Conservation (phyloP, 1,140 invertebrate species). For the Monomorium pharaonis region DNA sequence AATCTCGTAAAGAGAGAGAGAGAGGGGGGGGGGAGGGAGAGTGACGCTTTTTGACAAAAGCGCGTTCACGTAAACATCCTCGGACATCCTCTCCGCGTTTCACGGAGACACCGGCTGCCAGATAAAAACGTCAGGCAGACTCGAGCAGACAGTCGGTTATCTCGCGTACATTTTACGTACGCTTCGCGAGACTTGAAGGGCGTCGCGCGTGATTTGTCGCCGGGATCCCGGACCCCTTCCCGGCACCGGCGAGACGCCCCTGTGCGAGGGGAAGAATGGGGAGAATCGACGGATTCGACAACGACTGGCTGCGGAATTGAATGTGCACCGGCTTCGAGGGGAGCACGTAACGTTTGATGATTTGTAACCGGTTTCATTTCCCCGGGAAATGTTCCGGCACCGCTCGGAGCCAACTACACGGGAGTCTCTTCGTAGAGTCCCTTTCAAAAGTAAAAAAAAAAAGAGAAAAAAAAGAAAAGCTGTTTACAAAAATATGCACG, state of each 20-base stretch:
- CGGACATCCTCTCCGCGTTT: conserved; percentile 18
- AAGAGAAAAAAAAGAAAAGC: too few species aligned
- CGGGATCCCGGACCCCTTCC: background rate
- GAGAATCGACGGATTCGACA: conserved; percentile 58
- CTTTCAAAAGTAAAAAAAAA: too few species aligned
- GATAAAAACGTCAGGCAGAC: conserved; percentile 63
- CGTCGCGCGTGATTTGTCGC: conserved; percentile 67
- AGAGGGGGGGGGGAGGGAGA: too few species aligned
- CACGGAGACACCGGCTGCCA: conserved; percentile 6
- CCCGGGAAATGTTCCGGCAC: background rate
- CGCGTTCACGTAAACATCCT: conserved; percentile 65
- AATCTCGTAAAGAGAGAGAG: background rate
- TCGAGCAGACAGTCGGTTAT: conserved; percentile 53
- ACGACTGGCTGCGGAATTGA: conserved; percentile 40
- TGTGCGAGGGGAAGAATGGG: background rate
- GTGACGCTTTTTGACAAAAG: conserved; percentile 31
- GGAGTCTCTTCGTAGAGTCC: background rate
- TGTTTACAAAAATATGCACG: background rate
- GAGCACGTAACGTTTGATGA: conserved; percentile 21
- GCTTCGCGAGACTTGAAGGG: conserved; percentile 49
- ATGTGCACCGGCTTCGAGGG: conserved; percentile 26
- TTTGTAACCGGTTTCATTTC: conserved; percentile 52
- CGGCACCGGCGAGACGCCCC: conserved; percentile 14
- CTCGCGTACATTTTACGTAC: conserved; percentile 60
- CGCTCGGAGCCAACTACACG: background rate